Base-by-base conservation (phyloP, 2,888 invertebrate species). In the Galeopsomyia nigrocyanea region DNA sequence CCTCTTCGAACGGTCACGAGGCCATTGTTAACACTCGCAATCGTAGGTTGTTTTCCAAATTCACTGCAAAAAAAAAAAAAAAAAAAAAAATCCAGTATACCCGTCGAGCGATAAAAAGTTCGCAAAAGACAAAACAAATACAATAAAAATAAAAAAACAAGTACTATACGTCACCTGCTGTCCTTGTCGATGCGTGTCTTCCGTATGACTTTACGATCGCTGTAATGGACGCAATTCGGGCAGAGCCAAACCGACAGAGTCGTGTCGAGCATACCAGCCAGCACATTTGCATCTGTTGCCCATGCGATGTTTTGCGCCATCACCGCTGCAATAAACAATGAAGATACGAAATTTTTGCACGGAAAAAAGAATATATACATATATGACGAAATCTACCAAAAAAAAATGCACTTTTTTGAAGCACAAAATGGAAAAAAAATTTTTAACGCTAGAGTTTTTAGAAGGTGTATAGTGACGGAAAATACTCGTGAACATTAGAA, bases 221-320 rank as follows among this genome's bases (percentile, higher is more conserved):
- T 85, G 57, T 85, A 86, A 73, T 86, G 84, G 19, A 86, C 84
- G 63, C 86, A 86, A 75, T 82, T 86, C 9, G 86, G 86, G 80
- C 93, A 94, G 78, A 94, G 92, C 94, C 95, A 97, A 39, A 96
- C 91, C 39, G 92, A 90, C 62, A 96, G 88, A 79, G 92, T 92
- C 0, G 92, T 90, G 79, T 95, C 95, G 78, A 95, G 91, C 78
- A 95, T 89, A 0, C 94, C 93, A 16, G 93, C 93, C 76, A 96
- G 87, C 81, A 95, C 93, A 83, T 94, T 94, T 2, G 93, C 90
- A 75, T 92, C 91, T 68, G 92, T 91, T 80, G 93, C 93, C 91
- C 95, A 95, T 57, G 87, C 86, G 57, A 92, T 87, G 46, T 90
- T 90, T 73, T 90, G 89, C 7, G 91, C 89, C 90, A 92, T 91